Conservation (phyloP, 2,113 vertebrate species). For the Aviceda subcristata region DNA sequence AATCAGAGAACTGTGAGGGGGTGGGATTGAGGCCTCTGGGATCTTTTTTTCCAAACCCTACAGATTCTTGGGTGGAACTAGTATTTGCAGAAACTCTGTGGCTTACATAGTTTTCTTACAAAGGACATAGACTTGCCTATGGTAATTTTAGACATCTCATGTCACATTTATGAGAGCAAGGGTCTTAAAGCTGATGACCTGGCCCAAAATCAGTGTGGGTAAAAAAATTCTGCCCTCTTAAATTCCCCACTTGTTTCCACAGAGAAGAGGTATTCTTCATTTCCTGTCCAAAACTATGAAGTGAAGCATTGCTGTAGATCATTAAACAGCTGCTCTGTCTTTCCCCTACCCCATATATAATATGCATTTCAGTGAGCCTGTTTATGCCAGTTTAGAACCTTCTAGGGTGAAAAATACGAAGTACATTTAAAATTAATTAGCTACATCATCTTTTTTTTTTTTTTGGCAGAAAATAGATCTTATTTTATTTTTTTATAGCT, state of each 20-base stretch:
- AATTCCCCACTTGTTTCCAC: not conserved
- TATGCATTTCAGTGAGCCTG: not conserved
- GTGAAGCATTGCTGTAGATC: not conserved
- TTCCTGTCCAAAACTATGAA: not conserved
- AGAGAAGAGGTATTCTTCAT: not conserved
- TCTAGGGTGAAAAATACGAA: not conserved
- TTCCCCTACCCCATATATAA: not conserved
- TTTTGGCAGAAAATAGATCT: not conserved
- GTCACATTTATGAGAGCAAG: not conserved
- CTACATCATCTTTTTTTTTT: not conserved
- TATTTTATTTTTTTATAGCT: not conserved
- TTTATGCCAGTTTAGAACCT: not conserved
- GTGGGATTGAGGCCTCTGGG: not conserved
- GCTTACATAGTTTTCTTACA: not conserved
- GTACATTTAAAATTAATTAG: not conserved
- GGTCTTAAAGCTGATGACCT: not conserved
- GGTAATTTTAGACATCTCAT: not conserved
- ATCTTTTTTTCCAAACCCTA: not conserved
- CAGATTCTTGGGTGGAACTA: not conserved
- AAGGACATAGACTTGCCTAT: not conserved
- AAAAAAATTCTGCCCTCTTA: not conserved
- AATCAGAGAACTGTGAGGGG: not conserved
- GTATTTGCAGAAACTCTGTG: not conserved
- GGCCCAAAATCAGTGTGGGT: not conserved
- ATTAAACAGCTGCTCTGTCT: not conserved